Conservation (phyloP, 2,113 vertebrate genomes). For the Pseudorasbora parva region DNA sequence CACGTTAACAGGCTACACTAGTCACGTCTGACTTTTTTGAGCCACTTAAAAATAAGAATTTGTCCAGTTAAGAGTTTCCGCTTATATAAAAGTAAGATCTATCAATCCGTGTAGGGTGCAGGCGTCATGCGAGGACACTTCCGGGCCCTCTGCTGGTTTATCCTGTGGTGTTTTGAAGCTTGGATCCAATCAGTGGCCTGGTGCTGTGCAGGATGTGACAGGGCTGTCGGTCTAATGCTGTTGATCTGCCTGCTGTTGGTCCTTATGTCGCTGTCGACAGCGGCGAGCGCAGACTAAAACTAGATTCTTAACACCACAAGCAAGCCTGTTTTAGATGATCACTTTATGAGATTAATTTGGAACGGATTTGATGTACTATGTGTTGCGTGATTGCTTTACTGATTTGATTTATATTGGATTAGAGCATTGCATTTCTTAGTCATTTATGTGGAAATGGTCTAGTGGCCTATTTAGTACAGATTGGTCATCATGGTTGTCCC, state of each 20-base stretch:
- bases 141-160: constrained; percentile 36
- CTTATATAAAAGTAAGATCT: constrained; percentile 10
- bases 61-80: neutral
- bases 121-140: constrained; percentile 20
- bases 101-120: constrained; percentile 1
- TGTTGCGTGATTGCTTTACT: neutral
- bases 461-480: neutral
- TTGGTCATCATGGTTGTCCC: neutral
- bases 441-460: neutral
- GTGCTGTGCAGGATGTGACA: constrained; percentile 42
- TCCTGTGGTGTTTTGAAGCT: constrained; percentile 37
- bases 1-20: neutral
- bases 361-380: constrained; percentile 15
- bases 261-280: constrained; percentile 36
- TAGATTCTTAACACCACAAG: constrained; percentile 15
- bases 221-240: constrained; percentile 24
- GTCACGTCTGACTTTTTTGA: neutral
- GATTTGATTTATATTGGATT: constrained; percentile 19
- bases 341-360: constrained; percentile 24
- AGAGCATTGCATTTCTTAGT: neutral
- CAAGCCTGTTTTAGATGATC: constrained; percentile 22
- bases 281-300: constrained; percentile 10
- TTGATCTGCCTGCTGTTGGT: constrained; percentile 45
- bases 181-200: constrained; percentile 24
- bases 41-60: neutral